Conservation (phyloP, 2,797 vertebrate genomes). For the Bovichtus diacanthus region DNA sequence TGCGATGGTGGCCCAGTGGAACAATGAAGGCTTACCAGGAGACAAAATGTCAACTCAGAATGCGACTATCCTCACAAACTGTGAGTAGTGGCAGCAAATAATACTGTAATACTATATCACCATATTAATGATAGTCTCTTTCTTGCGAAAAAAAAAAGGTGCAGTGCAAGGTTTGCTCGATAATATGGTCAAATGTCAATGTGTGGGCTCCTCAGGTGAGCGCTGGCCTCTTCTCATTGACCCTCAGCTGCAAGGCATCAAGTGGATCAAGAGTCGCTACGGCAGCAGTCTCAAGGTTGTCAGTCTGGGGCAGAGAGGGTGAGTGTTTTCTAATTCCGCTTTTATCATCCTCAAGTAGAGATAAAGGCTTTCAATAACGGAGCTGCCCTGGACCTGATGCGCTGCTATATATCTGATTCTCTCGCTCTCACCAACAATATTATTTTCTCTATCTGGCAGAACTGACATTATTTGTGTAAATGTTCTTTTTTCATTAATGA, state of each 20-base stretch:
- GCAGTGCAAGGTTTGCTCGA: background rate
- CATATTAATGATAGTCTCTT: too few relatives aligned
- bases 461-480: background rate
- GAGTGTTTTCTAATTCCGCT: slow-evolving; percentile 44
- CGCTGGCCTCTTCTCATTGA: slow-evolving; percentile 87
- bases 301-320: slow-evolving; percentile 86
- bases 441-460: too few relatives aligned
- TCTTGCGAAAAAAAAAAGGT: background rate
- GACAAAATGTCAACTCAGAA: slow-evolving; percentile 87
- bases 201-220: slow-evolving; percentile 72
- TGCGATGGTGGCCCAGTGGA: slow-evolving; percentile 86
- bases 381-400: background rate
- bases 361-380: background rate
- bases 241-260: slow-evolving; percentile 86
- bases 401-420: background rate
- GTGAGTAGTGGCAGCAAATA: slow-evolving; percentile 55
- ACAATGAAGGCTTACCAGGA: slow-evolving; percentile 86
- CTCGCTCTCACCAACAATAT: background rate
- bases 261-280: slow-evolving; percentile 87
- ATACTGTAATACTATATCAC: background rate
- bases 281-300: slow-evolving; percentile 82
- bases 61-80: slow-evolving; percentile 82
- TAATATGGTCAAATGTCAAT: background rate
- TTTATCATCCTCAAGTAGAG: background rate
- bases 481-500: background rate